These are phyloP conservation scores for Thecophora atra DNA, from an alignment of 2,888 invertebrate genomes.

Conservation along the genomic window DNA sequence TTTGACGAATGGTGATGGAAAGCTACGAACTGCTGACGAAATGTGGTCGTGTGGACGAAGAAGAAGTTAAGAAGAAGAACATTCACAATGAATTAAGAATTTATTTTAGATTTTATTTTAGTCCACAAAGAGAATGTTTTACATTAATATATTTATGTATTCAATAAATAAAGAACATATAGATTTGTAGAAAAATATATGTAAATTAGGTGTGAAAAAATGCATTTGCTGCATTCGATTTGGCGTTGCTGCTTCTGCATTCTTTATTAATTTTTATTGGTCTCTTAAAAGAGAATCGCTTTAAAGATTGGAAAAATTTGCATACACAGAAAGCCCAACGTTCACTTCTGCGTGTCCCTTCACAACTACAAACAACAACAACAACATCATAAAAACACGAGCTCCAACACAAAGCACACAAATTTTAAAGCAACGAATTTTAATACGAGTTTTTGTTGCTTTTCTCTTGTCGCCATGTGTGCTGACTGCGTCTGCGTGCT, in stretches of 20 bases:
- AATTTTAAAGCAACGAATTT: background rate
- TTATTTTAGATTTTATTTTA: no score
- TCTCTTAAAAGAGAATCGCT: background rate
- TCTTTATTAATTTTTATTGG: constrained; percentile 17
- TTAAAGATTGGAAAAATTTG: constrained; percentile 13
- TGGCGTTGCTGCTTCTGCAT: background rate
- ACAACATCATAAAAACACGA: background rate
- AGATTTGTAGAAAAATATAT: no score
- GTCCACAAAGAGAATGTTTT: no score
- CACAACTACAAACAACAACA: background rate
- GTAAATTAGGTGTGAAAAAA: no score
- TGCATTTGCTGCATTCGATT: background rate
- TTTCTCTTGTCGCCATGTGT: background rate
- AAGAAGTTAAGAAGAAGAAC: no score
- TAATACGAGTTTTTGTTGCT: background rate
- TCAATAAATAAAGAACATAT: no score
- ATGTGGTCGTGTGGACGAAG: no score
- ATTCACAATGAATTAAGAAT: no score
- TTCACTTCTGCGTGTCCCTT: background rate
- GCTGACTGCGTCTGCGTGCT: constrained; percentile 16
- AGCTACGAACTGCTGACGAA: no score
- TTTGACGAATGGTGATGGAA: no score
- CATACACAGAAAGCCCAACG: background rate
- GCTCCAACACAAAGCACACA: constrained; percentile 11
- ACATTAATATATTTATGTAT: no score